phyloP scores from a whole-genome alignment of 2,888 invertebrate species.

The Rhagium mordax region DNA sequence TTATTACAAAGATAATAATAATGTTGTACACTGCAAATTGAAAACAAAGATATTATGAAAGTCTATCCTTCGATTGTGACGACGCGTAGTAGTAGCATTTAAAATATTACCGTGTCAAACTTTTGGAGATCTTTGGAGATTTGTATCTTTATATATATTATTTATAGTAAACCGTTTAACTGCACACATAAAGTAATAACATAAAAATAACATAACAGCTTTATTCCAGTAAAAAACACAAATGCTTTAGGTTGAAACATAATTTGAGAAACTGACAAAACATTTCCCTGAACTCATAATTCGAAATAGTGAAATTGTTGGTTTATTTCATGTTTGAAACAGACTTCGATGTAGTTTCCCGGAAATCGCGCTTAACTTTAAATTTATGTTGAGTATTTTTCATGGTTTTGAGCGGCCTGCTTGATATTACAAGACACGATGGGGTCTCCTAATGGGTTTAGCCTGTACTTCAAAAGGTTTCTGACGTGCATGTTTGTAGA shows the following conservation, averaged over 20 bases:
- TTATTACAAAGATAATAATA: too few relatives aligned
- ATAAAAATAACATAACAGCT: neutral
- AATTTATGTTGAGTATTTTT: conserved; percentile 66
- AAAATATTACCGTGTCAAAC: too few relatives aligned
- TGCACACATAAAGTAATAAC: too few relatives aligned
- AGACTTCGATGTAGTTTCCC: conserved; percentile 57
- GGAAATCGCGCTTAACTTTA: conserved; percentile 64
- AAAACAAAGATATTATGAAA: too few relatives aligned
- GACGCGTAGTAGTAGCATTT: too few relatives aligned
- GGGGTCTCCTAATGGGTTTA: conserved; percentile 66
- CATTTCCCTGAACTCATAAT: conserved; percentile 3
- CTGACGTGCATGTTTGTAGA: conserved; percentile 58
- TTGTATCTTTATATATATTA: too few relatives aligned
- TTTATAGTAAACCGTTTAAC: too few relatives aligned
- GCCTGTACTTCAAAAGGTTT: conserved; percentile 65
- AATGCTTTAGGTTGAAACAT: neutral
- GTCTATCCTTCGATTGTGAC: too few relatives aligned
- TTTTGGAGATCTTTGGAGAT: too few relatives aligned
- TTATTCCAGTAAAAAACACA: neutral
- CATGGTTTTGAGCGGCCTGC: conserved; percentile 63
- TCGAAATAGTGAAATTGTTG: conserved; percentile 10
- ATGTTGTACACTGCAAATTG: too few relatives aligned
- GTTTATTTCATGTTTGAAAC: conserved; percentile 29
- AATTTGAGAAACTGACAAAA: neutral
- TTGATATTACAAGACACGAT: conserved; percentile 65